phyloP scores from a whole-genome alignment of 2,888 invertebrate genomes.

The Caenorhabditis uteleia region DNA sequence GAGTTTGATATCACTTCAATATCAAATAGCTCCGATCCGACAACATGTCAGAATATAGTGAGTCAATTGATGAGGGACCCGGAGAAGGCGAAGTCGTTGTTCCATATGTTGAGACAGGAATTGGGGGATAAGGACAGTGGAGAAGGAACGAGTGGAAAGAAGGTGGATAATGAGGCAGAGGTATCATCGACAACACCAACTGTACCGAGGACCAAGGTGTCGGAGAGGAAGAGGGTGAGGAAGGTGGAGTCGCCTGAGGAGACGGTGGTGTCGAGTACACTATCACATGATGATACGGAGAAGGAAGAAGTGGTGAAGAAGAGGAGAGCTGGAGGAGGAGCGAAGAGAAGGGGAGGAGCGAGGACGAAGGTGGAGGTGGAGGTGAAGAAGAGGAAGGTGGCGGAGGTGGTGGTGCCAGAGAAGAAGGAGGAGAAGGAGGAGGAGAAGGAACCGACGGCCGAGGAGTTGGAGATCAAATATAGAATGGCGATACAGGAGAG shows the following conservation, averaged over 20 bases:
- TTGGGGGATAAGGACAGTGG: too few relatives aligned
- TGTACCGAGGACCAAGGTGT: slow-evolving; percentile 6
- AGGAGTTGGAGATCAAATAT: slow-evolving; percentile 11
- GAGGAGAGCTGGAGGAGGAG: slow-evolving; percentile 18
- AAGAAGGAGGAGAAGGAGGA: slow-evolving; percentile 10
- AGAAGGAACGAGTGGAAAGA: not conserved
- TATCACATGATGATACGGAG: too few relatives aligned
- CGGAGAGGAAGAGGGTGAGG: not conserved
- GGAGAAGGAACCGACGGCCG: not conserved
- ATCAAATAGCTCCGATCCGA: too few relatives aligned
- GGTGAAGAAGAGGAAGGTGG: slow-evolving; percentile 5
- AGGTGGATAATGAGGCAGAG: slow-evolving; percentile 10
- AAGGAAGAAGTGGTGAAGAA: slow-evolving; percentile 11
- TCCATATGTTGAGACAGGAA: slow-evolving; percentile 9
- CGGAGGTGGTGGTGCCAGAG: not conserved
- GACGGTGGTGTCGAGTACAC: slow-evolving; percentile 26
- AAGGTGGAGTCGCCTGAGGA: slow-evolving; percentile 6
- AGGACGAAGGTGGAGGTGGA: slow-evolving; percentile 3
- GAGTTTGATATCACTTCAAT: too few relatives aligned
- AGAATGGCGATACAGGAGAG: slow-evolving; percentile 21
- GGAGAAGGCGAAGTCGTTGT: slow-evolving; percentile 11
- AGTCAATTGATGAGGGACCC: too few relatives aligned
- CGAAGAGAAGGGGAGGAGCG: not conserved
- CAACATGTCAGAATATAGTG: not conserved
- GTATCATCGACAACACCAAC: slow-evolving; percentile 23